These are phyloP conservation scores for Drosophila atripex DNA, from an alignment of 2,888 invertebrate species.

Conservation along the genomic window DNA sequence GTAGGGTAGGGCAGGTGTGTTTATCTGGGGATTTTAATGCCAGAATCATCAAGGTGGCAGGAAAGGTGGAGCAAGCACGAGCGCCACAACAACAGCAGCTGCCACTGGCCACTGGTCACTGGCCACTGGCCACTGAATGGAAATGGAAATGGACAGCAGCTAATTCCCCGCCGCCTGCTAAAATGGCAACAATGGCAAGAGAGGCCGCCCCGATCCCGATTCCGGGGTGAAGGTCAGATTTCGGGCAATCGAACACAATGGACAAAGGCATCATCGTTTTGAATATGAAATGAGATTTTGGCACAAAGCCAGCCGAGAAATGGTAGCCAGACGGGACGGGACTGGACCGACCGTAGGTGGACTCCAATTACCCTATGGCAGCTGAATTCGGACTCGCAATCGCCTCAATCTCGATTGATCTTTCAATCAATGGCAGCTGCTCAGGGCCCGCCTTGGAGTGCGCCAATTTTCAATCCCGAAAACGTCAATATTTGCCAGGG, in stretches of 20 bases:
- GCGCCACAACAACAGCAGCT: conserved; percentile 52
- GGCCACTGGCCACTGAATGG: background rate
- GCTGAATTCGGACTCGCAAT: conserved; percentile 50
- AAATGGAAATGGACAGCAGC: conserved; percentile 45
- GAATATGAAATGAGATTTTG: conserved; percentile 46
- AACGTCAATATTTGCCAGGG: conserved; percentile 48
- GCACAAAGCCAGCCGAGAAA: conserved; percentile 22
- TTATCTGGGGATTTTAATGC: background rate
- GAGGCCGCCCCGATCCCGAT: conserved; percentile 4
- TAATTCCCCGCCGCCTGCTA: conserved; percentile 55
- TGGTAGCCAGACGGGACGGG: conserved; percentile 18
- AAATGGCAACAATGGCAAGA: conserved; percentile 58
- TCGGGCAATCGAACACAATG: conserved; percentile 54
- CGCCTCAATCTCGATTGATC: conserved; percentile 61
- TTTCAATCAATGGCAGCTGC: conserved; percentile 67
- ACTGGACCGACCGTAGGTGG: conserved; percentile 29
- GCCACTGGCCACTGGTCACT: background rate
- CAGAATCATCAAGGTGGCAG: background rate
- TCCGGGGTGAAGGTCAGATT: conserved; percentile 67
- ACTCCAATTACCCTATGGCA: conserved; percentile 66
- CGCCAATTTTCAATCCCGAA: conserved; percentile 60
- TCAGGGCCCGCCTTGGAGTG: conserved; percentile 39
- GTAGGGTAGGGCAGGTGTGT: conserved; percentile 23
- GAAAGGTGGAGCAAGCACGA: conserved; percentile 9
- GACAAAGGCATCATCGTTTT: conserved; percentile 39